Conservation (phyloP, 2,113 vertebrate genomes). For the Gavia stellata region DNA sequence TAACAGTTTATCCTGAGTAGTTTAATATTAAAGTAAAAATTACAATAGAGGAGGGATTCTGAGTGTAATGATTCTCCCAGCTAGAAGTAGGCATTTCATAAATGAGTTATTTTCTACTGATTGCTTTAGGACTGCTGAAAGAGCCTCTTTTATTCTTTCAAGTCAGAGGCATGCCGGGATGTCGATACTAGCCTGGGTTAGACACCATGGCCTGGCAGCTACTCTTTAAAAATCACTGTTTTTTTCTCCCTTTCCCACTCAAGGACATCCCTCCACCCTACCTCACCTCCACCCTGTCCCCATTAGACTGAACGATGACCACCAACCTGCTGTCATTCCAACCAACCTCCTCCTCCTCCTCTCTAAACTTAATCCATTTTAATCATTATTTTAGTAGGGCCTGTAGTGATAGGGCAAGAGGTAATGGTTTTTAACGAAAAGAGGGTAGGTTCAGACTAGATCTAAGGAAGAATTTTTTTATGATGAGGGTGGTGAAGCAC, state of each 20-base stretch:
- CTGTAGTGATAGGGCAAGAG: background rate
- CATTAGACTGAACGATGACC: too few species aligned
- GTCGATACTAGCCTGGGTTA: too few species aligned
- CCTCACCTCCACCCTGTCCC: background rate
- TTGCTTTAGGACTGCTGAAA: background rate
- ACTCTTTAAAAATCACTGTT: background rate
- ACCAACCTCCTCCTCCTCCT: background rate
- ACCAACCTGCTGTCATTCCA: background rate
- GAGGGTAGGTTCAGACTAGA: background rate
- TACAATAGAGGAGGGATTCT: background rate
- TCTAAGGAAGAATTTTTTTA: too few species aligned
- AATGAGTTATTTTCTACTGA: background rate
- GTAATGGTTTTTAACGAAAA: background rate
- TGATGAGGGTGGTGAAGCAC: accelerated
- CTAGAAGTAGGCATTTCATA: background rate
- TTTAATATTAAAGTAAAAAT: background rate
- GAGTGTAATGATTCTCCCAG: background rate
- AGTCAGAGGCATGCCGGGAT: background rate
- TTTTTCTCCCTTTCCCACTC: background rate
- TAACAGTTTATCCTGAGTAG: background rate
- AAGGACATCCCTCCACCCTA: too few species aligned
- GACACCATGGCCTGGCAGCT: too few species aligned
- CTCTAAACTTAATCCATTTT: background rate
- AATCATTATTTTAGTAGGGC: background rate
- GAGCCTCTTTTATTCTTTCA: background rate